Conservation (phyloP, 2,113 vertebrate species). For the Phalacrocorax pelagicus region DNA sequence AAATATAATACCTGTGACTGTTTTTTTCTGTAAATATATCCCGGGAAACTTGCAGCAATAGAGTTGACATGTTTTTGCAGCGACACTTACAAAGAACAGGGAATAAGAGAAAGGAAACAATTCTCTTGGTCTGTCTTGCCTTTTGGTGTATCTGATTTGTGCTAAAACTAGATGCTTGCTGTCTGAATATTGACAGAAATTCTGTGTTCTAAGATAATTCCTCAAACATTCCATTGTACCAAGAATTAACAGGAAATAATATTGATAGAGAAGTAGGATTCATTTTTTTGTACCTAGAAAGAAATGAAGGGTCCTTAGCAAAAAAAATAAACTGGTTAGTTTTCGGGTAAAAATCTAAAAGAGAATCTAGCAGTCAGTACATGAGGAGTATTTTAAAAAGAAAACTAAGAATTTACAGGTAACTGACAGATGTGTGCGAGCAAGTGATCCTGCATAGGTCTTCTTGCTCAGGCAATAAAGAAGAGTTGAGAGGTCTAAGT, state of each 20-base stretch:
- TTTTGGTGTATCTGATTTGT: neutral
- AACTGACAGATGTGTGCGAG: neutral
- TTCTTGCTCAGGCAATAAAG: neutral
- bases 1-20: neutral
- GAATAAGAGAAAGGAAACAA: neutral
- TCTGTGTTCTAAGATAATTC: neutral
- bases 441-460: neutral
- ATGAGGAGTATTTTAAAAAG: neutral
- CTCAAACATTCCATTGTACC: neutral
- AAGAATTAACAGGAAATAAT: neutral
- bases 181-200: neutral
- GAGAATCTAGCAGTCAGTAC: neutral
- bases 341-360: neutral
- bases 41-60: neutral
- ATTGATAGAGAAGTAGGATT: neutral
- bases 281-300: neutral
- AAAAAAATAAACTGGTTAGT: neutral
- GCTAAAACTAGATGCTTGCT: neutral
- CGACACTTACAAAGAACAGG: neutral
- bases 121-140: neutral
- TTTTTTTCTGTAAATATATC: neutral
- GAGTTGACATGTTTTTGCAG: neutral
- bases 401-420: neutral
- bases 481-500: neutral
- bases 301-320: neutral